Conservation (phyloP, 2,888 invertebrate genomes). For the Phrixothrix hirtus region DNA sequence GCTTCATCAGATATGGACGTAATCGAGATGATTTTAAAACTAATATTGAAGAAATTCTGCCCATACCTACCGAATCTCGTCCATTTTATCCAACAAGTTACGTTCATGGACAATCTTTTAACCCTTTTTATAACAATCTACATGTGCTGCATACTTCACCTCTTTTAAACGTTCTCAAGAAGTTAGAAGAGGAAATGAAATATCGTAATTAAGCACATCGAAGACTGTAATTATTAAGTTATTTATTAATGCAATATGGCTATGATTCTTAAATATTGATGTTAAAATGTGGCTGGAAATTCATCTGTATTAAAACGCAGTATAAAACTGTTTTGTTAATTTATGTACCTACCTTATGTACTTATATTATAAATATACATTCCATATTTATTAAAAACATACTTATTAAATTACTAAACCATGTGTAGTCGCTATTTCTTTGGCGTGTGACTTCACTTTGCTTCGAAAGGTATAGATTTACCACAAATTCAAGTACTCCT, state of each 20-base stretch:
- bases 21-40: conserved; percentile 6
- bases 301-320: conserved; percentile 16
- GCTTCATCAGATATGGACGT: conserved; percentile 33
- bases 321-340: conserved; percentile 14
- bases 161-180: conserved; percentile 18
- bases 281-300: conserved; percentile 26
- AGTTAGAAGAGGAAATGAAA: conserved; percentile 23
- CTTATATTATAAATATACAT: conserved; percentile 10
- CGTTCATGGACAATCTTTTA: conserved; percentile 5
- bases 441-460: no score
- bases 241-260: conserved; percentile 24
- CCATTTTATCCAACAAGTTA: conserved; percentile 4
- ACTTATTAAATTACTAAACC: no score
- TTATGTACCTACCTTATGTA: conserved; percentile 6
- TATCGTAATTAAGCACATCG: conserved; percentile 12
- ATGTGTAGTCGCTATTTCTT: no score
- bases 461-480: no score
- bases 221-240: conserved; percentile 25
- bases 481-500: no score
- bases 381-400: conserved; percentile 7
- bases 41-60: conserved; percentile 11
- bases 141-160: conserved; percentile 11
- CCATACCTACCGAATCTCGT: conserved; percentile 10
- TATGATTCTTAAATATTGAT: conserved; percentile 20
- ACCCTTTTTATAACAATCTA: conserved; percentile 8